phyloP scores from a whole-genome alignment of 1,140 invertebrate species.

The Lordiphosa clarofinis region DNA sequence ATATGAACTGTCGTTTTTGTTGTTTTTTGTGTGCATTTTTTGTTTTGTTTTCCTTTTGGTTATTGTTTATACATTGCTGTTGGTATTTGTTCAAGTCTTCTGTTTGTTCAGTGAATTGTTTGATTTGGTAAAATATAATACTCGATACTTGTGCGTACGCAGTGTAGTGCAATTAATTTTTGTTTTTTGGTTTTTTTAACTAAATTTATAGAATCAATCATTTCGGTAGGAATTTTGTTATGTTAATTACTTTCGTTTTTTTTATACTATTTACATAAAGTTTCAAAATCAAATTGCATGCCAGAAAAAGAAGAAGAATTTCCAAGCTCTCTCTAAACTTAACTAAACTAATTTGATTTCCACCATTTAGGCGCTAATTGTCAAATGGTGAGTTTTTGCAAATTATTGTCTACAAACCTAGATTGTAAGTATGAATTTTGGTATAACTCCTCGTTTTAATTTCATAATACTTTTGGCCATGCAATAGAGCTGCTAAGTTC shows the following conservation, averaged over 20 bases:
- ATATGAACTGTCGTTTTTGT: conserved; percentile 46
- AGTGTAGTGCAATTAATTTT: conserved; percentile 44
- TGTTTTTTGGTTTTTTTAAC: neutral
- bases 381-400: conserved; percentile 33
- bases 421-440: conserved; percentile 22
- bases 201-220: conserved; percentile 45
- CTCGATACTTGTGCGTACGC: conserved; percentile 62
- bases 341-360: conserved; percentile 29
- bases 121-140: conserved; percentile 58
- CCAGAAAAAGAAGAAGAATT: conserved; percentile 5
- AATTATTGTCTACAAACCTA: conserved; percentile 77
- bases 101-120: conserved; percentile 56
- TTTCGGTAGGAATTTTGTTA: conserved; percentile 74
- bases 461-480: conserved; percentile 25
- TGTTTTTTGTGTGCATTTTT: conserved; percentile 3
- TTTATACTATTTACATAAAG: conserved; percentile 60
- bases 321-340: conserved; percentile 29
- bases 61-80: conserved; percentile 60
- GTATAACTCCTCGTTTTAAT: conserved; percentile 30
- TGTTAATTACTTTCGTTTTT: conserved; percentile 50
- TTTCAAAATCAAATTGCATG: conserved; percentile 20
- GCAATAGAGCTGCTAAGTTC: conserved; percentile 10
- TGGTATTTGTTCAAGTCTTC: conserved; percentile 57
- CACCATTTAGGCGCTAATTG: conserved; percentile 31
- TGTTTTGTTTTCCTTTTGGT: conserved; percentile 11